A percentile compares a stretch with the other conserved stretches of the same genome.
Conservation (phyloP, 2,888 invertebrate species). For the Reticulitermes lucifugus region DNA sequence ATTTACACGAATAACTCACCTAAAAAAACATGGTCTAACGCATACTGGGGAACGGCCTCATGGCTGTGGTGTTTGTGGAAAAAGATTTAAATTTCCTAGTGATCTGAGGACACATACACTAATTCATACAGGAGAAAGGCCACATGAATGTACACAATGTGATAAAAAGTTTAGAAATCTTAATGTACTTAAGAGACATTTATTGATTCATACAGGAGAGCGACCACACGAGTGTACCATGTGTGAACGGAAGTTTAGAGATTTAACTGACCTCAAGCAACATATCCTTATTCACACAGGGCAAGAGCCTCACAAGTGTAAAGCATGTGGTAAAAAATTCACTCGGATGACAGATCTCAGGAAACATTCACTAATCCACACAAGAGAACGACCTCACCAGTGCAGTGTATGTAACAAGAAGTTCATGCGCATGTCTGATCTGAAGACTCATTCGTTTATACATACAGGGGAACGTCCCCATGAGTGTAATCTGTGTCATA, state of each 20-base stretch:
- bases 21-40: neutral
- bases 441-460: conserved; percentile 29
- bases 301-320: neutral
- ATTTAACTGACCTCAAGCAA: neutral
- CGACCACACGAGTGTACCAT: neutral
- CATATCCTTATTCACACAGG: neutral
- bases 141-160: neutral
- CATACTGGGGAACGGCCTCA: neutral
- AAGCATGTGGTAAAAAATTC: neutral
- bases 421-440: conserved; percentile 37
- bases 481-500: conserved; percentile 19
- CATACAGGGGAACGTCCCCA: conserved; percentile 37
- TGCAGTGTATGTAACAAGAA: conserved; percentile 24
- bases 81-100: neutral
- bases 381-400: conserved; percentile 7
- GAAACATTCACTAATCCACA: neutral
- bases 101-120: neutral
- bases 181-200: neutral
- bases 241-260: neutral
- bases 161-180: neutral
- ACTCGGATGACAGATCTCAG: neutral
- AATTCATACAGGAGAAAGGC: neutral
- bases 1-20: neutral
- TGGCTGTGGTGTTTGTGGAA: neutral
- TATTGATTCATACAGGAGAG: neutral